phyloP scores from a whole-genome alignment of 2,888 invertebrate genomes.

The Ferrisia virgata region DNA sequence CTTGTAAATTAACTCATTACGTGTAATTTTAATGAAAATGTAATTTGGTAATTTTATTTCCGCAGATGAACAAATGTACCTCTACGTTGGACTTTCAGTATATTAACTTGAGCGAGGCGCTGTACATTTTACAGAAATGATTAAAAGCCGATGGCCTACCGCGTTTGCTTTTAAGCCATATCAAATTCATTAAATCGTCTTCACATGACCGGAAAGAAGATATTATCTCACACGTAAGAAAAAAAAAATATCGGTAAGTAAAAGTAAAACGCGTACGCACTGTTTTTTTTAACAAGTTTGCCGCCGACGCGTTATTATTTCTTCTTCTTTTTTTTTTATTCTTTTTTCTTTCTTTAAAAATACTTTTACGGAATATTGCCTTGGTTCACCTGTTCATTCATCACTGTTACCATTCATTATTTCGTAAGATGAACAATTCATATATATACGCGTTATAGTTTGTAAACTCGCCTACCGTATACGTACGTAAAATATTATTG shows the following conservation, averaged over 20 bases:
- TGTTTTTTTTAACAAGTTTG: slow-evolving; percentile 37
- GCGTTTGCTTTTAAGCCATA: slow-evolving; percentile 45
- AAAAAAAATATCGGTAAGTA: slow-evolving; percentile 18
- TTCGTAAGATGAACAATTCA: slow-evolving; percentile 35
- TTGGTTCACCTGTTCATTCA: slow-evolving; percentile 40
- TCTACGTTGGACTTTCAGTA: not conserved
- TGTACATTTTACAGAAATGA: slow-evolving; percentile 13
- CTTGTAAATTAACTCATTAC: slow-evolving; percentile 1
- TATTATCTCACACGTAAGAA: slow-evolving; percentile 45
- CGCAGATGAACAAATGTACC: slow-evolving; percentile 7
- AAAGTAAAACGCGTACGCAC: slow-evolving; percentile 39
- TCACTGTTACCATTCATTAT: slow-evolving; percentile 41
- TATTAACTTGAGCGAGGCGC: not conserved
- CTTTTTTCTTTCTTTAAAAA: slow-evolving; percentile 36
- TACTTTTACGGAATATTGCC: slow-evolving; percentile 38
- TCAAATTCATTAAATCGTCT: slow-evolving; percentile 46
- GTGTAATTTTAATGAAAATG: not conserved
- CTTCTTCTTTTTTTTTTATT: slow-evolving; percentile 18
- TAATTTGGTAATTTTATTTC: slow-evolving; percentile 9
- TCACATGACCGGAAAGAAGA: slow-evolving; percentile 46
- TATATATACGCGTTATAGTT: slow-evolving; percentile 25
- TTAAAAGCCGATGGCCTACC: slow-evolving; percentile 43
- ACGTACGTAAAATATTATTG: no score
- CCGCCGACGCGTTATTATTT: slow-evolving; percentile 45
- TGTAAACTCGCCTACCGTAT: slow-evolving; percentile 13